phyloP scores from a whole-genome alignment of 2,888 invertebrate genomes.

The Erynnis tages region DNA sequence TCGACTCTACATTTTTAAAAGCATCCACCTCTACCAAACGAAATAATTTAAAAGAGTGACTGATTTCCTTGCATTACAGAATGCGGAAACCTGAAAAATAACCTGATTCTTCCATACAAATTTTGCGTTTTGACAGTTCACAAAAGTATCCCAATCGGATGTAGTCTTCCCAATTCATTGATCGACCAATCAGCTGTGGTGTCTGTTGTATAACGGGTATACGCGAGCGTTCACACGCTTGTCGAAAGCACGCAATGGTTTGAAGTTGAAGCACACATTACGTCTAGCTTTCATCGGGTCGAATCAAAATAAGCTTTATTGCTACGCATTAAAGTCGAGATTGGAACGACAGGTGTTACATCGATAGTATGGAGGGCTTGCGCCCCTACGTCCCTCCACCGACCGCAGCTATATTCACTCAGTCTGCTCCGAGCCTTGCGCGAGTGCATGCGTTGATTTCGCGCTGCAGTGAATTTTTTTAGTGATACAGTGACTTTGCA shows the following conservation, averaged over 20 bases:
- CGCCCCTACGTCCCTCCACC: slow-evolving; percentile 22
- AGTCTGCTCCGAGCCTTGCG: slow-evolving; percentile 17
- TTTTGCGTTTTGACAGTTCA: slow-evolving; percentile 12
- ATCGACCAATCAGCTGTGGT: slow-evolving; percentile 27
- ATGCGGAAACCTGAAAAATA: no score
- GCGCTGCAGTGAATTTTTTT: slow-evolving; percentile 9
- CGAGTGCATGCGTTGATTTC: background rate
- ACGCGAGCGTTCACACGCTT: slow-evolving; percentile 7
- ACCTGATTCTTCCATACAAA: no score
- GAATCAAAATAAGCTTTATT: slow-evolving; percentile 3
- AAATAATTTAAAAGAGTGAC: no score
- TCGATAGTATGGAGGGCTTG: slow-evolving; percentile 25
- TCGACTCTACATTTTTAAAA: background rate
- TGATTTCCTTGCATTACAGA: no score
- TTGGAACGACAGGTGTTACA: background rate
- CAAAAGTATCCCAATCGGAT: no score
- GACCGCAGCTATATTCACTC: background rate
- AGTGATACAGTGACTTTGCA: slow-evolving; percentile 13
- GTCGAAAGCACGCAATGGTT: slow-evolving; percentile 19
- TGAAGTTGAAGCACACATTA: slow-evolving; percentile 3
- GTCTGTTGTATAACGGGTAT: slow-evolving; percentile 22
- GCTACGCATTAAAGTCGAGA: slow-evolving; percentile 5
- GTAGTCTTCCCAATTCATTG: slow-evolving; percentile 28
- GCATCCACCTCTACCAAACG: no score
- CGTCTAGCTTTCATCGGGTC: slow-evolving; percentile 11